These are phyloP conservation scores for Holotrichia oblita DNA, from an alignment of 1,140 invertebrate species.

Conservation along the genomic window DNA sequence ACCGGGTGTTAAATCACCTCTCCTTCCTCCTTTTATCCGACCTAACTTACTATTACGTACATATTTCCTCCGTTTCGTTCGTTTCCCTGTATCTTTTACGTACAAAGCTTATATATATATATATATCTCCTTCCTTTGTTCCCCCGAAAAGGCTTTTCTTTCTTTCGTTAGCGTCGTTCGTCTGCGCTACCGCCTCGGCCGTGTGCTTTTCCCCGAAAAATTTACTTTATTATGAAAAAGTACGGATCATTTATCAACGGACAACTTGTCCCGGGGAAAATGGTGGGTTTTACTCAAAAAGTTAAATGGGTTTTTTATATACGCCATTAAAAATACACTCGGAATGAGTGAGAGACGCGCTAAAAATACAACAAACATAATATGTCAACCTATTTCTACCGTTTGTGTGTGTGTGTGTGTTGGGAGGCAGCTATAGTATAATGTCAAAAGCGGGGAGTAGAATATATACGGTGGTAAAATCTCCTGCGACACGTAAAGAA, in stretches of 20 bases:
- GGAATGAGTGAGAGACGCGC: neutral
- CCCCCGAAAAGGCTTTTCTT: too few relatives aligned
- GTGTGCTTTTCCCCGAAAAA: constrained; percentile 17
- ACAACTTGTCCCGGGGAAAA: constrained; percentile 31
- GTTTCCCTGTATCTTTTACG: too few relatives aligned
- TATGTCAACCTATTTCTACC: constrained; percentile 16
- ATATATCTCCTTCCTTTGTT: too few relatives aligned
- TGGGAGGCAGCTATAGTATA: neutral
- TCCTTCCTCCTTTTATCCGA: neutral
- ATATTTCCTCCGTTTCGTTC: neutral
- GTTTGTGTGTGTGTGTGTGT: too few relatives aligned
- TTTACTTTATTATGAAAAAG: constrained; percentile 35
- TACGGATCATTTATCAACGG: constrained; percentile 21
- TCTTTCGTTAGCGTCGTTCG: too few relatives aligned
- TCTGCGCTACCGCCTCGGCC: too few relatives aligned
- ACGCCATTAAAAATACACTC: constrained; percentile 31
- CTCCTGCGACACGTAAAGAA: constrained; percentile 13
- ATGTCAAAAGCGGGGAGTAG: neutral
- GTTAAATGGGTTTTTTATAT: constrained; percentile 35
- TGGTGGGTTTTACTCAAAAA: constrained; percentile 24
- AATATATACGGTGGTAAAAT: constrained; percentile 6
- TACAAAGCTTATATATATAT: too few relatives aligned
- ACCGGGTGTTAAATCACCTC: constrained; percentile 13
- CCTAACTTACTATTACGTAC: neutral
- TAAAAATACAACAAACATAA: constrained; percentile 35